Evolutionary conservation across 2,113 vertebrate genomes (phyloP).

Genomic region (Larimichthys crocea): DNA sequence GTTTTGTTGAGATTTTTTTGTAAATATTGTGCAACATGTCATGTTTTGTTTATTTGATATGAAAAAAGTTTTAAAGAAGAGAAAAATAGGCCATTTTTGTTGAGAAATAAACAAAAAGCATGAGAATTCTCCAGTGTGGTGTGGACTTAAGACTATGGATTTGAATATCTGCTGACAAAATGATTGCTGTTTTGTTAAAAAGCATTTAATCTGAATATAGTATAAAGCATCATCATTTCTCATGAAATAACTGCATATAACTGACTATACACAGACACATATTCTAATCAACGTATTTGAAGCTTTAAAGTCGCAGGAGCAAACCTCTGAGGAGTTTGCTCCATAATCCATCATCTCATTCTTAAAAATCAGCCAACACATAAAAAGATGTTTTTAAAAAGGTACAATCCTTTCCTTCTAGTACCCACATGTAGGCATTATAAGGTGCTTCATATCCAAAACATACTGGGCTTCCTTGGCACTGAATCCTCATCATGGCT

Average conservation of each 20-base stretch:
- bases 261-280: slow-evolving; percentile 47
- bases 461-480: slow-evolving; percentile 17
- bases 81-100: slow-evolving; percentile 89
- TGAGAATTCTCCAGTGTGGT: slow-evolving; percentile 79
- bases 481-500: slow-evolving; percentile 37
- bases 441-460: slow-evolving; percentile 73
- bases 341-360: slow-evolving; percentile 10
- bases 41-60: slow-evolving; percentile 91
- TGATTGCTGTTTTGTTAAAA: slow-evolving; percentile 56
- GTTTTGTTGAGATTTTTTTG: slow-evolving; percentile 79
- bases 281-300: slow-evolving; percentile 38
- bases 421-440: slow-evolving; percentile 42
- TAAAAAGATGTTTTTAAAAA: slow-evolving; percentile 9
- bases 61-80: slow-evolving; percentile 86
- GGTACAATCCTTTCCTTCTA: slow-evolving; percentile 15
- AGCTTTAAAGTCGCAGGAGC: slow-evolving; percentile 37
- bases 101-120: slow-evolving; percentile 97
- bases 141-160: slow-evolving; percentile 20
- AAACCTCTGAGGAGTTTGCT: slow-evolving; percentile 25
- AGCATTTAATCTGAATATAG: slow-evolving; percentile 70
- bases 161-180: slow-evolving; percentile 36
- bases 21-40: slow-evolving; percentile 90
- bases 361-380: slow-evolving; percentile 19
- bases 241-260: slow-evolving; percentile 51
- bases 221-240: slow-evolving; percentile 47